Evolutionary conservation across 2,888 invertebrate species (phyloP).

Genomic region (Blastobasis lacticolella): DNA sequence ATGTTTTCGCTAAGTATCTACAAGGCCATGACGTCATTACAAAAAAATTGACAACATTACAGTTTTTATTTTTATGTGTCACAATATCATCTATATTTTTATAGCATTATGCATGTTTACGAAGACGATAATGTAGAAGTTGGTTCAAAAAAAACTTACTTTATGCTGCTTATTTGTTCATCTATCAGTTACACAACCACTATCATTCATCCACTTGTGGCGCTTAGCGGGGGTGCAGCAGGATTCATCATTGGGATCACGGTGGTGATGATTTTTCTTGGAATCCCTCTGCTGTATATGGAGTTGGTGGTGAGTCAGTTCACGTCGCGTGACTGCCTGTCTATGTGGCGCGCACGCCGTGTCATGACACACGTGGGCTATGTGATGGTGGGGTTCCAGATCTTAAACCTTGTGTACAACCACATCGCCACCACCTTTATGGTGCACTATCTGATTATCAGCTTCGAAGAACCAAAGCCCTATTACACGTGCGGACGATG

Average conservation of each 20-base stretch:
- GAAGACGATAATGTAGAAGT: conserved; percentile 14
- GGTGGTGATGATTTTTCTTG: conserved; percentile 31
- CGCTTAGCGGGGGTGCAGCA: conserved; percentile 30
- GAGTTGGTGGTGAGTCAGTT: conserved; percentile 54
- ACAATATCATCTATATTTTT: too few species aligned
- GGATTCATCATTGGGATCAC: conserved; percentile 33
- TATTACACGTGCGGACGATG: conserved; percentile 46
- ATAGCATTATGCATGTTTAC: neutral
- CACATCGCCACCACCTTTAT: conserved; percentile 38
- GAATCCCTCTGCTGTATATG: conserved; percentile 56
- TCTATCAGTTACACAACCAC: conserved; percentile 31
- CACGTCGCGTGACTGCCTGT: conserved; percentile 48
- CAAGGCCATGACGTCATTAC: too few species aligned
- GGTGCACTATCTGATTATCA: conserved; percentile 54
- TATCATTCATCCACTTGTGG: conserved; percentile 28
- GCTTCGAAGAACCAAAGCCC: conserved; percentile 51
- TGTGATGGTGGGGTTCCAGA: conserved; percentile 40
- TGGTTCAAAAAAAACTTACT: conserved; percentile 23
- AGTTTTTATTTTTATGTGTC: too few species aligned
- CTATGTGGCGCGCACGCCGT: conserved; percentile 45
- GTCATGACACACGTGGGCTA: conserved; percentile 52
- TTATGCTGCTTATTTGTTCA: conserved; percentile 36
- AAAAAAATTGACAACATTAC: too few species aligned
- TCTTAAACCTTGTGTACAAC: conserved; percentile 29
- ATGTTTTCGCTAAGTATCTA: too few species aligned